Evolutionary conservation across 2,113 vertebrate species (phyloP), one percentile per base, ranked within the genome.

Genomic region (Labeo rohita): DNA sequence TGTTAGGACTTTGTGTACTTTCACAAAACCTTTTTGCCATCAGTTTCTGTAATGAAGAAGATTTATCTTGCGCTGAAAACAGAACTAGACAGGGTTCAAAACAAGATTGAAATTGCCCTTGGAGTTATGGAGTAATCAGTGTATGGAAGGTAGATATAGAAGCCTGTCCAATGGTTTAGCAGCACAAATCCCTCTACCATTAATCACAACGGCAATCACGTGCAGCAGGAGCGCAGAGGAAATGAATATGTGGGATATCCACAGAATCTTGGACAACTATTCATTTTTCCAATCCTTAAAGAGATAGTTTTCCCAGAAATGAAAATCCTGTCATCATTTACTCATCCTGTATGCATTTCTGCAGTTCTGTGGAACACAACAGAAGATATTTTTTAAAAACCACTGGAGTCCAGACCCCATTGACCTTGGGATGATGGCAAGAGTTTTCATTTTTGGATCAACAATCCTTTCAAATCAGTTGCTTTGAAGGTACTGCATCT

Each of bases 21-120:
- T 74, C 18, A 21, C 2, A 83, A 79, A 88, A 76, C 39, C 78
- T 82, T 47, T 28, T 21, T 76, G 87, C 66, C 63, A 77, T 72
- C 36, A 39, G 70, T 28, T 73, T 87, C 4, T 78, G 61, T 85
- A 84, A 78, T 80, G 73, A 84, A 61, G 86, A 84, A 66, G 90
- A 89, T 87, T 73, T 80, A 28, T 59, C n/a, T 7, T 79, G 21
- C 16, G 10, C 39, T 76, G 56, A 23, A 85, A 34, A 18, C 49
- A 34, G 72, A 77, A 83, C 34, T 28, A 81, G 82, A 70, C 72
- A 9, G 13, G 76, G 43, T 75, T 61, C 56, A 23, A 84, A 45
- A 5, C 70, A 3, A 52, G 80, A 70, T 80, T 84, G 34, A 52
- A 80, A 77, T 56, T 59, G 63, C 70, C 70, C 23, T 45, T 85